Base-by-base conservation (phyloP, 1,140 invertebrate species). In the Ooceraea biroi region DNA sequence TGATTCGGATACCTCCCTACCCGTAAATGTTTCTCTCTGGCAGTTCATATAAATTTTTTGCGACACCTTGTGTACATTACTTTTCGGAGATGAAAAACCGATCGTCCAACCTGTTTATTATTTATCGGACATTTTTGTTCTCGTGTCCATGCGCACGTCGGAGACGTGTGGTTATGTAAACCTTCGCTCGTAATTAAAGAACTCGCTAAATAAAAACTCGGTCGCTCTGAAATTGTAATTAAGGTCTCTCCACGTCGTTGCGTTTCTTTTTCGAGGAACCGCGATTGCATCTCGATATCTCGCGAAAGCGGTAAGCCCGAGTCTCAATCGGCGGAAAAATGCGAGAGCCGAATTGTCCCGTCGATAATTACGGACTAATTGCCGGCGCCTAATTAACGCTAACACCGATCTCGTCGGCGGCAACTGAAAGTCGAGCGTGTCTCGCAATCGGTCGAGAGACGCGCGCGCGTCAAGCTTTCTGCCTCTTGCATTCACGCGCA, bases 361-460 rank as follows among this genome's bases (percentile, higher is more conserved):
- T 71, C 41, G 69, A 80, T 80, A 80, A 80, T 80, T 80, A 71
- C 8, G 11, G 22, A 11, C 11, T 80, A 80, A 80, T 80, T 80
- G 50, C 63, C 25, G 36, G 25, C 50, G 25, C 36, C 27, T 69
- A 80, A 69, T 80, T 80, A 80, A 80, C 50, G 36, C 25, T 80
- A 80, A 80, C 50, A 22, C 25, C 48, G 48, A 57, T 78, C 63
- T 78, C 50, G 19, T 27, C 63, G 36, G 12, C 50, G n/a, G 19
- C 17, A 41, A 27, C 41, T 46, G 65, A 80, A 71, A 80, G 76
- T 58, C 65, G 22, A 17, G n/a, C 30, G 66, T 80, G 50, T 80
- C 36, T 36, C 63, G 65, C 65, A 80, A 78, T 57, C 63, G 57
- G 4, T 11, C 30, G 36, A 44, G 48, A 69, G 52, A 80, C 57